Base-by-base conservation (phyloP, 2,797 vertebrate genomes). In the Myotis pilosus region DNA sequence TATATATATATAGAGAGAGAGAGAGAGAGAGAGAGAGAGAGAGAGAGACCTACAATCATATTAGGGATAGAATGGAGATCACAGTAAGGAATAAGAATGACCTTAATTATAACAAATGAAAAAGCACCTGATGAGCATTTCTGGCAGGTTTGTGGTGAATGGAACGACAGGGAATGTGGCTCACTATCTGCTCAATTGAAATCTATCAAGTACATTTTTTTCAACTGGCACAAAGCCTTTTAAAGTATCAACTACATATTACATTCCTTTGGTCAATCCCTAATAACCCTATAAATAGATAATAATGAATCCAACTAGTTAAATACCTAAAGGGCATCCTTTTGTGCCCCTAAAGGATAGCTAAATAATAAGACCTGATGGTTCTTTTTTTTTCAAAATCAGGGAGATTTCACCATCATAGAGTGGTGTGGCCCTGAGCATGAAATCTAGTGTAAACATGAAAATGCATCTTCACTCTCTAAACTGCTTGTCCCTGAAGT, bases 341-440 rank as follows among this genome's bases (percentile, higher is more conserved):
- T 91, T 80, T 66, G 4, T 23, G 12, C 28, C 5, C 12, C n/a
- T 83, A 53, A 64, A 94, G 36, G 17, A 84, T 6, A 84, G 6
- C 23, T 66, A 82, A 92, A 53, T 47, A 76, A 55, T 33, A 83
- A 95, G 41, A 60, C n/a, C 25, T 41, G 30, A 79, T 83, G 64
- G 1, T 55, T 93, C 41, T 83, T 60, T 64, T 12, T 12, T 87
- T 87, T 94, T 91, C 55, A 96, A 79, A 90, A 86, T 86, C 19
- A 92, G 44, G 89, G 33, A 93, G 23, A 94, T 71, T 79, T 23
- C n/a, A 9, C 41, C 41, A 92, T 76, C 74, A 69, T 86, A 71
- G 4, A 87, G 28, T 66, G 8, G 6, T 62, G 49, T 20, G 22
- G 28, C 33, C 33, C 28, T 94, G 64, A 15, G 16, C 36, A 51